Base-by-base conservation (phyloP, 2,797 vertebrate genomes). In the Serranus cabrilla region DNA sequence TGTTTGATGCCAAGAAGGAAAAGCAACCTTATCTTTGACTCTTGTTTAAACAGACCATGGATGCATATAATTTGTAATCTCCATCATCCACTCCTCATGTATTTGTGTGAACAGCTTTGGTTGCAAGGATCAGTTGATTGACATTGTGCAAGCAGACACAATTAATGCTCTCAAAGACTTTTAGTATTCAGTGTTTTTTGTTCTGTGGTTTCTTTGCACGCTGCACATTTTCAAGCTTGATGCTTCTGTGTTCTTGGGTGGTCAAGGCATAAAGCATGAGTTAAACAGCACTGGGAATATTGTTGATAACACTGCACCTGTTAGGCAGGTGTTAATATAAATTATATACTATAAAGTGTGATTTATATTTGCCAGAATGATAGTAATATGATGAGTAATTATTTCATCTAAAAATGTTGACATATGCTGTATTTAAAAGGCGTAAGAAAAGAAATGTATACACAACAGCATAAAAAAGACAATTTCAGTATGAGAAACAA, bases 31-130 rank as follows among this genome's bases (percentile, higher is more conserved):
- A 85, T 87, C 82, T 84, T 73, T 74, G 73, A 70, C 71, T 51
- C n/a, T 75, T 84, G 81, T 89, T 85, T 80, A 80, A 86, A 87
- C 85, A 88, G 82, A 79, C 80, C 47, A 45, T 37, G 64, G 69
- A 65, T 63, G 50, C 76, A 71, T 74, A 64, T 65, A 64, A 66
- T 84, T 61, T 84, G 63, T 86, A 90, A 86, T 89, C 84, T 81
- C 73, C 68, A 58, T 73, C 76, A 72, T 74, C 76, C 77, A 74
- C 78, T 78, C 57, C 56, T 87, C 37, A 20, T 67, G 77, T 77
- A 47, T 82, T 81, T 91, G 78, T 88, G 83, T 83, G 79, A 85
- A 81, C 83, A 84, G 85, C 81, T 89, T 83, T 87, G 75, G 65
- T 46, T 64, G 77, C 60, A 74, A 84, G 66, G 74, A 70, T 83